Evolutionary conservation across 2,113 vertebrate species (phyloP), one percentile per base, ranked within the genome.

Genomic region (Myanophis thanlyinensis): DNA sequence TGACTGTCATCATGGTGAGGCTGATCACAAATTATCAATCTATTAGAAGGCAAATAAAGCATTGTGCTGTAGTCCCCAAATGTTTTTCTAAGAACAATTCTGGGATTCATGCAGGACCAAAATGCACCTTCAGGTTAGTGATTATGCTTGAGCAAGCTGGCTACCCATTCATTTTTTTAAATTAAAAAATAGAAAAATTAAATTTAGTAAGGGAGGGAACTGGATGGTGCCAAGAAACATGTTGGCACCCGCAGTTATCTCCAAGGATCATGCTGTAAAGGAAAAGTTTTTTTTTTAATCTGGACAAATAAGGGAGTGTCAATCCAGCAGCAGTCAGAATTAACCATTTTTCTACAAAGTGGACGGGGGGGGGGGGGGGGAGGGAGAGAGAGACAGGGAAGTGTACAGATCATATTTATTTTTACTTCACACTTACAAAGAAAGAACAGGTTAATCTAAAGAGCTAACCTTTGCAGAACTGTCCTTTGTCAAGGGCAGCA

Each of bases 381-480:
- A 73, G 3, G 1, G 0, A 1, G 8, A 13, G 40, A 80, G 67
- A 44, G 7, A 5, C 18, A 22, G 73, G 73, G 18, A 22, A 80
- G 6, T 18, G 18, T 40, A 80, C 35, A 40, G 35, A 80, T 22
- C 3, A 1, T 20, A 18, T 52, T 51, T 51, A 87, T 13, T 86
- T 62, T 48, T 48, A 89, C 10, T 27, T 62, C 12, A 62, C 15
- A 4, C 46, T 88, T 10, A 88, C 23, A 88, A 23, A 88, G 52
- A 35, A 96, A 94, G 40, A 95, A 87, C 18, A 35, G 89, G 47
- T 4, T 93, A 94, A 1, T 52, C 5, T 40, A 3, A 10, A 0
- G 90, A 48, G 97, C 98, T 97, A 93, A 99, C 99, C 99, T 98
- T 97, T 98, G n/a, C 95, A 97, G 80, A 98, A 95, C 40, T 52